Evolutionary conservation across 2,888 invertebrate species (phyloP).

Genomic region (Dendrolimus houi): DNA sequence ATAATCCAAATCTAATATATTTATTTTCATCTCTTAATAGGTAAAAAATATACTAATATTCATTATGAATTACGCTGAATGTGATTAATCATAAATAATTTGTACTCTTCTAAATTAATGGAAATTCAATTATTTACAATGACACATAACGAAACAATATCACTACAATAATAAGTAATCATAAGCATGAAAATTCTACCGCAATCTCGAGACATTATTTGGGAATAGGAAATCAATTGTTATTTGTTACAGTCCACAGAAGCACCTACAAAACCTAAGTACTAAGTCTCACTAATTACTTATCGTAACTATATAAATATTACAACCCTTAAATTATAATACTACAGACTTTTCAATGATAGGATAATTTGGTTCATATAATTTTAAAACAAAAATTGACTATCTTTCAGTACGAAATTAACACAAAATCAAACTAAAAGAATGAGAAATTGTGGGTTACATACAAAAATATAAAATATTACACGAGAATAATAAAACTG

Average conservation of each 20-base stretch:
- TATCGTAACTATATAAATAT: conserved; percentile 36
- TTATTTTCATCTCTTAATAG: too few species aligned
- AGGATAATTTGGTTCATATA: conserved; percentile 19
- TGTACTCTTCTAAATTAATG: conserved; percentile 70
- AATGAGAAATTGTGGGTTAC: too few species aligned
- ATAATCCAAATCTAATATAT: too few species aligned
- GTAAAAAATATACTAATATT: too few species aligned
- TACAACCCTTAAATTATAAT: conserved; percentile 51
- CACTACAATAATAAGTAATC: conserved; percentile 28
- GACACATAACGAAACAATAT: conserved; percentile 35
- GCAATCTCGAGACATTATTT: conserved; percentile 31
- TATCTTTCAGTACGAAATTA: conserved; percentile 1
- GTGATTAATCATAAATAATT: conserved; percentile 58
- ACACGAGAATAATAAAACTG: too few species aligned
- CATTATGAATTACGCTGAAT: conserved; percentile 27
- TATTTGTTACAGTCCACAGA: conserved; percentile 28
- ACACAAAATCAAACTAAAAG: conserved; percentile 5
- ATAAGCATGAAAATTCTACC: conserved; percentile 31
- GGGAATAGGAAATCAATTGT: conserved; percentile 22
- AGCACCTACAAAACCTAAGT: conserved; percentile 47
- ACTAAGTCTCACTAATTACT: conserved; percentile 56
- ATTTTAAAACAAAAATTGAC: conserved; percentile 1
- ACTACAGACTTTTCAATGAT: conserved; percentile 44
- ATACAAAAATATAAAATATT: too few species aligned
- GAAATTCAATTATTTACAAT: conserved; percentile 63